Evolutionary conservation across 2,113 vertebrate genomes (phyloP).

Genomic region (Axis porcinus): DNA sequence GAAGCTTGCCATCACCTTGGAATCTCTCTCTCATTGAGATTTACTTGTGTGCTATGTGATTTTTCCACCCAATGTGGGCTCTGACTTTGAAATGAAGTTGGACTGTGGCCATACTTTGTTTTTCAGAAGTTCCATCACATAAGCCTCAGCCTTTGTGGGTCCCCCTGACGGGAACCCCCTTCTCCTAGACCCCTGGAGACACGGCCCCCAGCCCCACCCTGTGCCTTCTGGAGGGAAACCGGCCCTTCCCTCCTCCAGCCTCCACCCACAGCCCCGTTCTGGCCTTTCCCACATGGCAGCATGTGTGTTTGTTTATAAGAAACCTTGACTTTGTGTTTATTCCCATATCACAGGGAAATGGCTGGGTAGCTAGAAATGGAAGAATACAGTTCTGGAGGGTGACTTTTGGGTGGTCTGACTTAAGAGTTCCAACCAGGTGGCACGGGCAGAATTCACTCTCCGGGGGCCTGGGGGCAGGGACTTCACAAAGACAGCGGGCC

Average conservation of each 20-base stretch:
- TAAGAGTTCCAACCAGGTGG: not conserved
- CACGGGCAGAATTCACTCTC: not conserved
- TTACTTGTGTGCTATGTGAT: not conserved
- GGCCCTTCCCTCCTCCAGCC: not conserved
- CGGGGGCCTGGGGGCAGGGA: not conserved
- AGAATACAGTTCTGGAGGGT: not conserved
- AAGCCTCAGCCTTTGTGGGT: not conserved
- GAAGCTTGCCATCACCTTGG: not conserved
- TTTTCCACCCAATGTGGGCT: not conserved
- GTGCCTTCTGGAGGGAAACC: not conserved
- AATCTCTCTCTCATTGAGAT: not conserved
- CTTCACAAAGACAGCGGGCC: not conserved
- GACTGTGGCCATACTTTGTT: not conserved
- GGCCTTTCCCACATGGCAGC: not conserved
- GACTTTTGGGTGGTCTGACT: conserved; percentile 16
- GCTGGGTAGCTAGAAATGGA: not conserved
- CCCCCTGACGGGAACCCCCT: not conserved
- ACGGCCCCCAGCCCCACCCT: no score
- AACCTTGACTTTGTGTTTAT: not conserved
- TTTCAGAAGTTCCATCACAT: not conserved
- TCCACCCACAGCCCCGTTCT: fast-evolving
- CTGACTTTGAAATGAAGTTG: conserved; percentile 31
- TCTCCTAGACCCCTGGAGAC: not conserved
- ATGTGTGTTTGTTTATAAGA: not conserved
- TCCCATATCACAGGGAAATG: not conserved